Conservation (phyloP, 1,140 invertebrate genomes). For the Bemisia tabaci region DNA sequence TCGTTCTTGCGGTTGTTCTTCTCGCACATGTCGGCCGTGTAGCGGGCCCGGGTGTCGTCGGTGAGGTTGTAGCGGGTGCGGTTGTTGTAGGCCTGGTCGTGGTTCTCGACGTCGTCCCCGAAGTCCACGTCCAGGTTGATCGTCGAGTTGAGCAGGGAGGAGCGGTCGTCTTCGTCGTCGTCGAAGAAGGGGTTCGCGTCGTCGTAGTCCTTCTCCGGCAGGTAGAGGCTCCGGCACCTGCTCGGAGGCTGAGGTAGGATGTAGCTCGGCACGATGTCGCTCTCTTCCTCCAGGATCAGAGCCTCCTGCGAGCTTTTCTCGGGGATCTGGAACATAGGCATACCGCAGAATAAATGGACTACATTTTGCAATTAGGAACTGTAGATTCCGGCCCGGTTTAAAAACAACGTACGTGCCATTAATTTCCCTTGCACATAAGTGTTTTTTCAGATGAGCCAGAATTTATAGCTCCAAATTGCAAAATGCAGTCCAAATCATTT, state of each 20-base stretch:
- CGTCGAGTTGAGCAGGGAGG: conserved; percentile 51
- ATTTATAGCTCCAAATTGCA: too few relatives aligned
- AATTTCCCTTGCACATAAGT: too few relatives aligned
- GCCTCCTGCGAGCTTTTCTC: conserved; percentile 13
- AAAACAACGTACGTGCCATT: too few relatives aligned
- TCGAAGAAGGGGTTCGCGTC: conserved; percentile 38
- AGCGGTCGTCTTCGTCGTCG: conserved; percentile 49
- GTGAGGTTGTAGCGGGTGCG: conserved; percentile 11
- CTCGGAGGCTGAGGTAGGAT: conserved; percentile 45
- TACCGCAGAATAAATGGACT: too few relatives aligned
- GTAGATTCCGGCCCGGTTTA: too few relatives aligned
- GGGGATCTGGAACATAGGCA: conserved; percentile 12
- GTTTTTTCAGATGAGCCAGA: too few relatives aligned
- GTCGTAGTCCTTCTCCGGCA: conserved; percentile 29
- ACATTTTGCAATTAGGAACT: too few relatives aligned
- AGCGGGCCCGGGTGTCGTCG: neutral
- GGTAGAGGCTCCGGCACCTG: conserved; percentile 37
- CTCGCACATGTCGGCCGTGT: neutral
- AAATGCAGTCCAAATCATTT: too few relatives aligned
- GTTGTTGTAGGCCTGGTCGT: conserved; percentile 1
- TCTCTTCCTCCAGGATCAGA: conserved; percentile 29
- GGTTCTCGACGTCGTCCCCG: neutral
- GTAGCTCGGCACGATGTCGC: conserved; percentile 44
- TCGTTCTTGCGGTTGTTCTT: conserved; percentile 2
- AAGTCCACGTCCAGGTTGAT: conserved; percentile 25